Percentiles rank a stretch among this genome's conserved stretches.
These are phyloP conservation scores for Aradus depressus DNA, from an alignment of 2,888 invertebrate genomes.

Conservation along the genomic window DNA sequence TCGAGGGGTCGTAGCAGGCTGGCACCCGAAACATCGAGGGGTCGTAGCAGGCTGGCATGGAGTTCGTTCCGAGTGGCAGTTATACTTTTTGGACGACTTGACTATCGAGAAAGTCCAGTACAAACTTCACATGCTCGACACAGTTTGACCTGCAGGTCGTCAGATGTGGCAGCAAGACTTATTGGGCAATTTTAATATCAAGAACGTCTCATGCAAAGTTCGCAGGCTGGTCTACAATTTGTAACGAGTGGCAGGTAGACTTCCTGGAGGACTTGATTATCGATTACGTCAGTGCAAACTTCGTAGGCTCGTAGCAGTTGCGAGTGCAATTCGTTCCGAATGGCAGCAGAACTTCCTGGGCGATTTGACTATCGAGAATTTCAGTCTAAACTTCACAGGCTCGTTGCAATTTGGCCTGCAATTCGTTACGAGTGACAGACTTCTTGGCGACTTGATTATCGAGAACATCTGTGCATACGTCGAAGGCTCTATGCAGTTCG, in stretches of 20 bases:
- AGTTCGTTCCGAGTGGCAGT: too few species aligned
- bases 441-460: constrained; percentile 1
- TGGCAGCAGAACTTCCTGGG: too few species aligned
- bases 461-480: constrained; percentile 11
- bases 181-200: too few species aligned
- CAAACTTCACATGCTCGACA: constrained; percentile 13
- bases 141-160: constrained; percentile 5
- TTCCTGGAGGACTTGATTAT: background rate
- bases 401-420: constrained; percentile 2
- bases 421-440: background rate
- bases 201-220: too few species aligned
- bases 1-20: too few species aligned
- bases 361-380: constrained; percentile 1
- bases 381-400: constrained; percentile 15
- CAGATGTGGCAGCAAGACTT: too few species aligned
- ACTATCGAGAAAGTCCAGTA: too few species aligned
- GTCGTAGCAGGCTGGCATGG: too few species aligned
- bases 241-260: too few species aligned
- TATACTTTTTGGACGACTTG: too few species aligned
- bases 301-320: constrained; percentile 6
- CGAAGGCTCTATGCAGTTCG: constrained; percentile 8
- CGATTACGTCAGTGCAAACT: constrained; percentile 13
- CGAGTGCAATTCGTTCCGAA: background rate
- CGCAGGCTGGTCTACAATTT: too few species aligned
- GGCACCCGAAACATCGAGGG: too few species aligned